phyloP scores from a whole-genome alignment of 2,797 vertebrate species.

The Acanthurus tractus region DNA sequence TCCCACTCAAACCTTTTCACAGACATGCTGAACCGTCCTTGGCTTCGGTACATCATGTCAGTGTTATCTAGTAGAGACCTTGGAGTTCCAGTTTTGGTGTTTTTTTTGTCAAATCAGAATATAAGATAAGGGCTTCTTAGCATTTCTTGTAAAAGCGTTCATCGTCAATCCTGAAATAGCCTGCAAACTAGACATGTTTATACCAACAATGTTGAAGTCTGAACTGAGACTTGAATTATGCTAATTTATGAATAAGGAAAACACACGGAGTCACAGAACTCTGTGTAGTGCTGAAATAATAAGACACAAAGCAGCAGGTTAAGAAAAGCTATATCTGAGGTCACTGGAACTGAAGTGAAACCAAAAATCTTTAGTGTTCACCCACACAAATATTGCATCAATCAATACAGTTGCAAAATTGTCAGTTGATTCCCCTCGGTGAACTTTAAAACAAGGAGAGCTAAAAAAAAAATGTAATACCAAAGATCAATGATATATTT shows the following conservation, averaged over 20 bases:
- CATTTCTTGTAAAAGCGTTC: not conserved
- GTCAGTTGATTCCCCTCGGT: too few species aligned
- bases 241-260: not conserved
- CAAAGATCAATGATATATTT: not conserved
- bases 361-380: too few species aligned
- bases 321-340: too few species aligned
- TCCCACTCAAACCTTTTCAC: conserved; percentile 22
- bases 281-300: too few species aligned
- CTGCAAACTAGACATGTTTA: not conserved
- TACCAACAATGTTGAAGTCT: not conserved
- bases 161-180: conserved; percentile 1
- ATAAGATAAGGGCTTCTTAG: conserved; percentile 4
- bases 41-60: not conserved
- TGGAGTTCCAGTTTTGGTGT: not conserved
- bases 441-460: too few species aligned
- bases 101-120: not conserved
- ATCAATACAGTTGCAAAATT: too few species aligned
- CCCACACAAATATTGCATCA: too few species aligned
- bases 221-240: not conserved
- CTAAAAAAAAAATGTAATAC: too few species aligned
- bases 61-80: not conserved
- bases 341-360: too few species aligned
- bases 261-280: too few species aligned
- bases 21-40: not conserved
- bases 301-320: too few species aligned